Conservation (phyloP, 2,888 invertebrate genomes). For the Mystacides longicornis region DNA sequence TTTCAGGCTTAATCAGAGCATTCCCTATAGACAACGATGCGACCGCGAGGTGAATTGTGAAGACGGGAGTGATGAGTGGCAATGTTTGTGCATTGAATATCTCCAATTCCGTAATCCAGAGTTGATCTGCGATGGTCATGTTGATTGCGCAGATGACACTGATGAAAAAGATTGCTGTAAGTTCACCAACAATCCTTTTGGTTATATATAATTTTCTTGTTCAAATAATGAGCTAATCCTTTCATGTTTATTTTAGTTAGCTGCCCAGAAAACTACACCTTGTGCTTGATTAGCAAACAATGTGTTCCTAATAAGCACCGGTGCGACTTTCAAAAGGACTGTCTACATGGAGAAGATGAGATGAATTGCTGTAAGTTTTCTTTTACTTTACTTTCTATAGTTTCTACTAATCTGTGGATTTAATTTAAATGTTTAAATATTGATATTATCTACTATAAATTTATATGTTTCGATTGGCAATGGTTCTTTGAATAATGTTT, state of each 20-base stretch:
- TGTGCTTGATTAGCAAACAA: slow-evolving; percentile 55
- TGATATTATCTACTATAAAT: not conserved
- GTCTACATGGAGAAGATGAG: slow-evolving; percentile 68
- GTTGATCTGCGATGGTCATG: slow-evolving; percentile 66
- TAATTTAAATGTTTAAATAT: not conserved
- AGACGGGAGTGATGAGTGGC: slow-evolving; percentile 71
- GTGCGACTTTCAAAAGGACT: slow-evolving; percentile 61
- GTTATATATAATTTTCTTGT: slow-evolving; percentile 7
- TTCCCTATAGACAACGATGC: slow-evolving; percentile 55
- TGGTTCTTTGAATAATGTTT: too few species aligned
- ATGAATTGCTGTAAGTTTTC: slow-evolving; percentile 63
- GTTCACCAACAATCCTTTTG: slow-evolving; percentile 9
- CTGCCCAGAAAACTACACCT: slow-evolving; percentile 52
- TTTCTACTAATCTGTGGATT: not conserved
- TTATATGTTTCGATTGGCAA: too few species aligned
- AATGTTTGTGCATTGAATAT: slow-evolving; percentile 67
- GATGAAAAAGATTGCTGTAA: slow-evolving; percentile 71
- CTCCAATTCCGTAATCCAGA: slow-evolving; percentile 45
- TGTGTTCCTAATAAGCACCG: slow-evolving; percentile 55
- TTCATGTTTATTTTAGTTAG: not conserved
- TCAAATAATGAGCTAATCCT: not conserved
- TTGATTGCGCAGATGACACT: slow-evolving; percentile 65
- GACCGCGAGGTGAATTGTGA: slow-evolving; percentile 68
- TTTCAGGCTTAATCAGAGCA: slow-evolving; percentile 57
- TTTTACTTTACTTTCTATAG: slow-evolving; percentile 20